Evolutionary conservation across 2,888 invertebrate genomes (phyloP), one percentile per base, ranked within the genome.

Genomic region (Acleris emargana): DNA sequence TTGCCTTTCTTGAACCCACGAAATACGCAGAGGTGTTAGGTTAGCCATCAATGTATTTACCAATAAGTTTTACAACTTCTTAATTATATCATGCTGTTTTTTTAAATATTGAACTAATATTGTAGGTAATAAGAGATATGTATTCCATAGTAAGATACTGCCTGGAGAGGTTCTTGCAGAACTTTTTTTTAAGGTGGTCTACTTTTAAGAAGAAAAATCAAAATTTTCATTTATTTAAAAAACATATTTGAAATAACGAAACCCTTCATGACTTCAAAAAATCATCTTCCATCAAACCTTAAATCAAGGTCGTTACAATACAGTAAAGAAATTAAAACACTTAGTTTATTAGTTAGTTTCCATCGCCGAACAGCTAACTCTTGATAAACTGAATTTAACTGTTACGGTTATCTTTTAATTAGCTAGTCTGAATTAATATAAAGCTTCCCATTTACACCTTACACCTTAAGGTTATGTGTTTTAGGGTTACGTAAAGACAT

Each of bases 301-400:
- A 45, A 60, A 55, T 64, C 50, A 64, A 28, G 20, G 50, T 16
- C 42, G 32, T 64, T 55, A 64, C 54, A 54, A 64, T 55, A 55
- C 59, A 22, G 43, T 42, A 3, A 7, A 6, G 38, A 22, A 55
- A 43, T 64, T 50, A 64, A 38, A 38, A 13, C 13, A 28, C 50
- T 55, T 7, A 16, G 5, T 64, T 59, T 60, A 60, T 45, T 50
- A 28, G 25, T 32, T 5, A 11, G 25, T 18, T 58, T 38, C 42
- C 9, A 18, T 18, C 53, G n/a, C 7, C 9, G 13, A 18, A n/a
- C 38, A 52, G 22, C 38, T 38, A 16, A 38, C 47, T 17, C 17
- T 53, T 53, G 54, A 20, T 50, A 38, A 59, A 54, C 54, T 42
- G 53, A 43, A 9, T 32, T 9, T 32, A 53, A 53, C 16, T 47